Conservation (phyloP, 2,888 invertebrate genomes). For the Neoascia interrupta region DNA sequence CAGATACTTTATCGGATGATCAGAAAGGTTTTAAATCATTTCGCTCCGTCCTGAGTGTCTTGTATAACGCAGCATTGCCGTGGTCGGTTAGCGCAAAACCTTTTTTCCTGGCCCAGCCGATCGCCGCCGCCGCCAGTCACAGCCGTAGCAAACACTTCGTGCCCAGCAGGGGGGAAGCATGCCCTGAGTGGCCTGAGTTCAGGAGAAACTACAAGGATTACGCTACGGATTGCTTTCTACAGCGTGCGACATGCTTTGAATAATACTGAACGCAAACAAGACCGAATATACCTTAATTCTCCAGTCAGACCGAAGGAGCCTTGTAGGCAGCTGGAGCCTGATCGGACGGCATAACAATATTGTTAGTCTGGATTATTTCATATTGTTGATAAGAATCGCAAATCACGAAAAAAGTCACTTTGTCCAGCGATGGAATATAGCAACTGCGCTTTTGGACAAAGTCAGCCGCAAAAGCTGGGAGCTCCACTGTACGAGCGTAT, state of each 20-base stretch:
- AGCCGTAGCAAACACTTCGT: conserved; percentile 63
- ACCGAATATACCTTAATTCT: conserved; percentile 31
- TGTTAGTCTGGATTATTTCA: conserved; percentile 70
- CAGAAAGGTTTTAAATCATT: conserved; percentile 70
- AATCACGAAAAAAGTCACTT: conserved; percentile 69
- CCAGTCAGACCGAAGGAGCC: conserved; percentile 35
- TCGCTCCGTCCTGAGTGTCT: conserved; percentile 57
- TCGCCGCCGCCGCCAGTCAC: conserved; percentile 12
- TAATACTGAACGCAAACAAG: conserved; percentile 59
- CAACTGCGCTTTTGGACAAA: too few relatives aligned
- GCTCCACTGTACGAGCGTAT: not conserved
- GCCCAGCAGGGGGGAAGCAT: conserved; percentile 59
- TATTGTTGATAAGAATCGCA: conserved; percentile 68
- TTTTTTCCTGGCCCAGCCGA: conserved; percentile 41
- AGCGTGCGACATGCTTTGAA: conserved; percentile 68
- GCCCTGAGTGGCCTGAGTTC: conserved; percentile 2
- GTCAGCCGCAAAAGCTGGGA: conserved; percentile 13
- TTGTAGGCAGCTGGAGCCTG: conserved; percentile 55
- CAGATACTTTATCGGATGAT: conserved; percentile 66
- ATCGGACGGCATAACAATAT: conserved; percentile 65
- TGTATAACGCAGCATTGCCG: conserved; percentile 50
- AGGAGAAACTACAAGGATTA: conserved; percentile 64
- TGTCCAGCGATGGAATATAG: conserved; percentile 55
- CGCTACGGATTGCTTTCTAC: conserved; percentile 60
- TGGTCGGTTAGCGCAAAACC: conserved; percentile 37